Percentiles rank a stretch among this genome's conserved stretches.
Conservation (phyloP, 2,797 vertebrate genomes). For the Cynopterus sphinx region DNA sequence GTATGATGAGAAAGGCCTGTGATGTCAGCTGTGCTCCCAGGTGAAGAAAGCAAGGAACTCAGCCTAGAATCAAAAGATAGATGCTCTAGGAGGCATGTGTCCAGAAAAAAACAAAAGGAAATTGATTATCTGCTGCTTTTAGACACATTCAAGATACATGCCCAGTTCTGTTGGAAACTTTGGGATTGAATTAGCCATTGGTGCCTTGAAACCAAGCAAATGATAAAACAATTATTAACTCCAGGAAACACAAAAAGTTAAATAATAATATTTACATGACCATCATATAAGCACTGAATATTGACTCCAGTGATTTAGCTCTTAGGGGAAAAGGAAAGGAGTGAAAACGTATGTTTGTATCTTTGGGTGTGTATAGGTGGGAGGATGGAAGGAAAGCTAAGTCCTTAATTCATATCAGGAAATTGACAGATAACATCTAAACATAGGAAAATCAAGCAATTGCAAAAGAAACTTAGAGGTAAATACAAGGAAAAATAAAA, state of each 20-base stretch:
- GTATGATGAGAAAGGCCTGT: neutral
- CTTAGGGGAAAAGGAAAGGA: neutral
- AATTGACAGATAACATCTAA: neutral
- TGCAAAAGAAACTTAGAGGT: neutral
- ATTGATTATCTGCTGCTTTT: neutral
- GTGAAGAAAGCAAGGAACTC: neutral
- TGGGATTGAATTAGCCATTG: neutral
- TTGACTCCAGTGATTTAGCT: neutral
- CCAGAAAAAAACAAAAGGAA: neutral
- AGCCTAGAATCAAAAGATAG: neutral
- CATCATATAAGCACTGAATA: neutral
- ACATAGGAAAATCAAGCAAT: neutral
- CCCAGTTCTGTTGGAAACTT: neutral
- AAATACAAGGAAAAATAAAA: neutral
- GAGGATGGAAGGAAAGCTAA: neutral
- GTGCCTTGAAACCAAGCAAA: neutral
- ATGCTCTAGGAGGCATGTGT: neutral
- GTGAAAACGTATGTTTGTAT: neutral
- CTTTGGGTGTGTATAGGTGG: neutral
- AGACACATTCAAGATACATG: neutral
- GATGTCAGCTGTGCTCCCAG: neutral
- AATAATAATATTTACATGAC: neutral
- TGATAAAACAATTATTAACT: conserved; percentile 1
- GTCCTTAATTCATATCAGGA: neutral
- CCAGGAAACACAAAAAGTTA: neutral